A percentile compares a stretch with the other conserved stretches of the same genome.
Conservation (phyloP, 2,113 vertebrate genomes). For the Oncorhynchus clarkii region DNA sequence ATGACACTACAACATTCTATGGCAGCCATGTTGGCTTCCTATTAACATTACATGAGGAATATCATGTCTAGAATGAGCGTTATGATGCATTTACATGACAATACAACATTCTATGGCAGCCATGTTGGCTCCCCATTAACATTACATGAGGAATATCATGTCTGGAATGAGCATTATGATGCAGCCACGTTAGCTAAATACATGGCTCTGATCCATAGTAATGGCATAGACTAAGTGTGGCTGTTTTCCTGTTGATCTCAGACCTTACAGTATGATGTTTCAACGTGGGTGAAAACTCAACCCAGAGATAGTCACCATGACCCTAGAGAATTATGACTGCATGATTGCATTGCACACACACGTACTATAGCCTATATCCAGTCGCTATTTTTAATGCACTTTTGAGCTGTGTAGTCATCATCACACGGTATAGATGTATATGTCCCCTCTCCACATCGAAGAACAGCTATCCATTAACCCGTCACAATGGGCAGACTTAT, state of each 20-base stretch:
- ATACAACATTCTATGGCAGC: too few relatives aligned
- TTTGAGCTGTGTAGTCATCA: slow-evolving; percentile 47
- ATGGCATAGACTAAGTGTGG: not conserved
- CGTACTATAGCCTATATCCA: not conserved
- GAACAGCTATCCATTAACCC: slow-evolving; percentile 49
- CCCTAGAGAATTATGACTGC: not conserved
- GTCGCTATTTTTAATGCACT: slow-evolving; percentile 27
- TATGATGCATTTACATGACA: too few relatives aligned
- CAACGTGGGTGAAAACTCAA: not conserved
- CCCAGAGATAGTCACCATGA: not conserved
- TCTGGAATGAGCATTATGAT: too few relatives aligned
- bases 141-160: too few relatives aligned
- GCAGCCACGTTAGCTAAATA: slow-evolving; percentile 3
- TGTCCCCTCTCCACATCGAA: slow-evolving; percentile 22
- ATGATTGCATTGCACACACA: not conserved
- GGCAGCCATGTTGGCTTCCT: too few relatives aligned
- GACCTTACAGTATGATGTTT: not conserved
- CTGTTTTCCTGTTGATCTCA: not conserved
- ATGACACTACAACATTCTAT: too few relatives aligned
- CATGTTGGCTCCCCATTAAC: too few relatives aligned
- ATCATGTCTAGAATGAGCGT: too few relatives aligned
- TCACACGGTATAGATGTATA: slow-evolving; percentile 34
- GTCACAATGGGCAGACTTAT: slow-evolving; percentile 9
- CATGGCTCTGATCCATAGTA: slow-evolving; percentile 26
- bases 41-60: too few relatives aligned